A percentile compares a stretch with the other conserved stretches of the same genome.
Conservation (phyloP, 2,888 invertebrate genomes). For the Isoperla grammatica region DNA sequence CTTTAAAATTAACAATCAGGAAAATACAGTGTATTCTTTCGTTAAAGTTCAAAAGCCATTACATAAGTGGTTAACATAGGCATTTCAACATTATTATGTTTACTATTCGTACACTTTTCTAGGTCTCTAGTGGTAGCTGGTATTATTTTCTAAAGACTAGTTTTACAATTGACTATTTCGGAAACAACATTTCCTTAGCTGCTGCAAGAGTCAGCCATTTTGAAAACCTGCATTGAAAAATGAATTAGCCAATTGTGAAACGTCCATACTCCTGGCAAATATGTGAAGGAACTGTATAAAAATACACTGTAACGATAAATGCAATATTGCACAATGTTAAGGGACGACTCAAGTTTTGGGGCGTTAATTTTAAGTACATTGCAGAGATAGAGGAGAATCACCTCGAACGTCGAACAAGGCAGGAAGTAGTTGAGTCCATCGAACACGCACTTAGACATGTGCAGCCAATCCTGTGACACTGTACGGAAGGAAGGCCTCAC, state of each 20-base stretch:
- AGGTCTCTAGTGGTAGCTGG: no score
- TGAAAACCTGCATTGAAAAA: background rate
- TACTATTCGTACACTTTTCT: no score
- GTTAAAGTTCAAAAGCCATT: no score
- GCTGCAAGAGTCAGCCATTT: no score
- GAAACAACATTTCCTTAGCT: no score
- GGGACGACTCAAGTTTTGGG: constrained; percentile 21
- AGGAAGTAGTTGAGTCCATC: constrained; percentile 39
- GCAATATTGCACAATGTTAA: constrained; percentile 34
- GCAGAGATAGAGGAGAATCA: constrained; percentile 37
- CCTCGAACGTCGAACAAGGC: constrained; percentile 37
- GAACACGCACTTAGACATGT: constrained; percentile 42
- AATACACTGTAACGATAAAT: constrained; percentile 21
- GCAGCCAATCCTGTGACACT: constrained; percentile 42
- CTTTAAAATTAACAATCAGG: no score
- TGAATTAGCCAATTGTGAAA: constrained; percentile 26
- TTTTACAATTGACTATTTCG: no score
- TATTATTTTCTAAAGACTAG: no score
- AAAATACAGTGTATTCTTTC: no score
- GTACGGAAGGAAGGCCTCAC: constrained; percentile 40
- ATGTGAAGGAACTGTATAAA: constrained; percentile 19
- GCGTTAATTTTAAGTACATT: constrained; percentile 34
- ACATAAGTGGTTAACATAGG: no score
- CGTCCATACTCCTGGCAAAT: constrained; percentile 18
- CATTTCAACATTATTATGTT: no score